These are phyloP conservation scores for Ficedula albicollis DNA, from an alignment of 2,797 vertebrate species.

Conservation along the genomic window DNA sequence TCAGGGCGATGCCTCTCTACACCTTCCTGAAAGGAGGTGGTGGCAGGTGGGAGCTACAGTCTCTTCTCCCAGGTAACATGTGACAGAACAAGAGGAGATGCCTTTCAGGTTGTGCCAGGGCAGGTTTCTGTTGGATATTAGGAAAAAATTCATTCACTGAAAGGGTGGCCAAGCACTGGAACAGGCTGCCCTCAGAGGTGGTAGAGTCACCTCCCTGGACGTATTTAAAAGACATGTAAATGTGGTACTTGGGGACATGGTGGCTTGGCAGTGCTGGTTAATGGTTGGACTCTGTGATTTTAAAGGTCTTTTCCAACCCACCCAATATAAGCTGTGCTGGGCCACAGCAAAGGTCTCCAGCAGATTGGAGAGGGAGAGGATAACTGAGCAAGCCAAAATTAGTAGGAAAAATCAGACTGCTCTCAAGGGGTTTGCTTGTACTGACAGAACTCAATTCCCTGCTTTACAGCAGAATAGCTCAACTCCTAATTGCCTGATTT, in stretches of 20 bases:
- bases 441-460: neutral
- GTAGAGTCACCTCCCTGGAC: neutral
- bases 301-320: neutral
- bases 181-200: neutral
- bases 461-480: neutral
- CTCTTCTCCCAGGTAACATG: neutral
- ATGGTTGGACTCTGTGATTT: neutral
- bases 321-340: neutral
- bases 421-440: neutral
- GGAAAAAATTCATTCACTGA: neutral
- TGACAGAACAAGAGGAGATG: neutral
- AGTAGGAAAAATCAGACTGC: neutral
- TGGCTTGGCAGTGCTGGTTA: neutral
- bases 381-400: neutral
- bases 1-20: neutral
- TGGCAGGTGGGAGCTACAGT: neutral
- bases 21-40: neutral
- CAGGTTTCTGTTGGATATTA: neutral
- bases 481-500: neutral
- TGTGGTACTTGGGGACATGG: neutral
- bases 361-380: neutral
- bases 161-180: neutral
- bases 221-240: neutral
- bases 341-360: fast-evolving
- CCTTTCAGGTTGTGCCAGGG: neutral